Conservation (phyloP, 2,113 vertebrate species). For the Pygoscelis adeliae region DNA sequence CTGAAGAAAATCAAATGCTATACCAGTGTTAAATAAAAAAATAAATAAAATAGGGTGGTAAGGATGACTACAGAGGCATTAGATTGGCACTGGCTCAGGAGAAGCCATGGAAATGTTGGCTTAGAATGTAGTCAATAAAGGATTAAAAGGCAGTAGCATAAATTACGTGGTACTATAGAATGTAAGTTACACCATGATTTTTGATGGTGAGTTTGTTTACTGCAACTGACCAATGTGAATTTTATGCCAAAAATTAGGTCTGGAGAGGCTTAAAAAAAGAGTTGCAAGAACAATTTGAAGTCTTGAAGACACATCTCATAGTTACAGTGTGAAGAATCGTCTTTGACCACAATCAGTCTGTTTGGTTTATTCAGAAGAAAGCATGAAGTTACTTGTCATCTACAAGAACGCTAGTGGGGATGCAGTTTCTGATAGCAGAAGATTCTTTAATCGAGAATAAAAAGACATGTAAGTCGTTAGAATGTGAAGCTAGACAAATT, state of each 20-base stretch:
- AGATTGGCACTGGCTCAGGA: neutral
- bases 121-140: neutral
- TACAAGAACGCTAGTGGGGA: too few relatives aligned
- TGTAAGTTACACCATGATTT: neutral
- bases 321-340: neutral
- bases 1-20: neutral
- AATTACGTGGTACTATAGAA: neutral
- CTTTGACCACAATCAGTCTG: neutral
- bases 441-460: neutral
- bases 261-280: neutral
- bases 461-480: neutral
- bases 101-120: neutral
- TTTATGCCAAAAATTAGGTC: neutral
- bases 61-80: neutral
- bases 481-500: neutral
- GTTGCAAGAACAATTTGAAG: neutral
- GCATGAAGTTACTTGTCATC: neutral
- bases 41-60: neutral
- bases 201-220: neutral
- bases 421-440: neutral
- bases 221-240: neutral
- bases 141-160: neutral
- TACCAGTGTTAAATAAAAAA: neutral
- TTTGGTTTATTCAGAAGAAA: neutral
- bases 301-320: neutral